Evolutionary conservation across 2,888 invertebrate species (phyloP).

Genomic region (Tenodera sinensis): DNA sequence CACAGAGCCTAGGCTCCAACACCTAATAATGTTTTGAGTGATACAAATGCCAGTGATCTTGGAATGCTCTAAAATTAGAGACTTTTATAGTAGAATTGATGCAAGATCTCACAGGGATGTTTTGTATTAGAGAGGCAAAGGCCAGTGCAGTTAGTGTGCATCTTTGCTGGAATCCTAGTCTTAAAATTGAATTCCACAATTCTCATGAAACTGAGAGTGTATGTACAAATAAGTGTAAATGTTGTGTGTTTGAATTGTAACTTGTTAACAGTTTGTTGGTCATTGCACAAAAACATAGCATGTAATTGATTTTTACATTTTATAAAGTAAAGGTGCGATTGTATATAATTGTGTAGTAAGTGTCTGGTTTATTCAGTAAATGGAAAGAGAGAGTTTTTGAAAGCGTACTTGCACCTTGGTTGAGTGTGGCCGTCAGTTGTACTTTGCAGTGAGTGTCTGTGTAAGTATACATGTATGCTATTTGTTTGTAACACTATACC

Average conservation of each 20-base stretch:
- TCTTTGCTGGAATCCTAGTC: neutral
- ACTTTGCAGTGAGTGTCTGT: neutral
- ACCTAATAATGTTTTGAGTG: neutral
- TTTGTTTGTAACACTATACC: neutral
- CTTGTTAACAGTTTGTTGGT: neutral
- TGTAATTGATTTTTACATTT: neutral
- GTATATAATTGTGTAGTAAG: neutral
- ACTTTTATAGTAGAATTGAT: neutral
- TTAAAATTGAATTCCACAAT: neutral
- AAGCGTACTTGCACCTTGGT: neutral
- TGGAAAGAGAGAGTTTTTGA: neutral
- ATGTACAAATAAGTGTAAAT: constrained; percentile 8
- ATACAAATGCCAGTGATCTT: neutral
- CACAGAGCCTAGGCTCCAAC: neutral
- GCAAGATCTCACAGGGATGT: neutral
- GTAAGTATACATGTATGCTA: neutral
- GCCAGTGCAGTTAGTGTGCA: neutral
- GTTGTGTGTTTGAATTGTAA: neutral
- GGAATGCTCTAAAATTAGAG: neutral
- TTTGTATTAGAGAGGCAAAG: neutral
- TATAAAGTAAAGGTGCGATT: neutral
- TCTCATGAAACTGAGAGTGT: neutral
- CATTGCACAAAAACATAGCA: neutral
- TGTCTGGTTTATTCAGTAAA: neutral
- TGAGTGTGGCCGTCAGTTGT: neutral